These are phyloP conservation scores for Strix aluco DNA, from an alignment of 2,113 vertebrate genomes.

Conservation along the genomic window DNA sequence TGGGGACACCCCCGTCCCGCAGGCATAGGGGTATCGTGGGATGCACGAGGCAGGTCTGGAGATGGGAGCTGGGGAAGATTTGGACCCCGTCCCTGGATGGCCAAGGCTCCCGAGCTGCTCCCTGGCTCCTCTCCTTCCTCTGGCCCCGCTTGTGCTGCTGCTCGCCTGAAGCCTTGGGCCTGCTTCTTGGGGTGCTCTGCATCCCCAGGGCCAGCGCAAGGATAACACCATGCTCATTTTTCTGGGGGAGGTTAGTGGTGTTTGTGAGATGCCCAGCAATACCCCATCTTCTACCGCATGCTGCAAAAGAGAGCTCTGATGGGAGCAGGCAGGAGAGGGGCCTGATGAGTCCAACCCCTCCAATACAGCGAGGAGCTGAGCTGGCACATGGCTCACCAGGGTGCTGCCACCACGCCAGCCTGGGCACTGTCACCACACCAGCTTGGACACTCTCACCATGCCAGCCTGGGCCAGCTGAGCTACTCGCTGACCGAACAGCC, in stretches of 20 bases:
- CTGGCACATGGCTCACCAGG: not conserved
- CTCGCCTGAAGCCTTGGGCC: not conserved
- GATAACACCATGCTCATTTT: accelerated
- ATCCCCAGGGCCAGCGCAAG: not conserved
- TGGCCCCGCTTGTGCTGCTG: not conserved
- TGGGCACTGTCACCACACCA: not conserved
- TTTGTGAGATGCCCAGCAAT: not conserved
- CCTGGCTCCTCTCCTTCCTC: not conserved
- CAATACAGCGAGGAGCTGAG: not conserved
- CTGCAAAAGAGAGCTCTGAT: not conserved
- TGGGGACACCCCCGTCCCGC: not conserved
- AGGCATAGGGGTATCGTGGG: accelerated
- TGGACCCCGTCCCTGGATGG: not conserved
- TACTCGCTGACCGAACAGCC: accelerated
- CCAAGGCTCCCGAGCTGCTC: not conserved
- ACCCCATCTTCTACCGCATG: accelerated
- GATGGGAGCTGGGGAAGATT: not conserved
- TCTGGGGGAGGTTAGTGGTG: not conserved
- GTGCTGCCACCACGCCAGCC: not conserved
- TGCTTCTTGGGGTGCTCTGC: not conserved
- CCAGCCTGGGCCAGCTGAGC: not conserved
- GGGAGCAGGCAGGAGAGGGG: not conserved
- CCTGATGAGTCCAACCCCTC: not conserved
- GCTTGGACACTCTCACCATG: not conserved
- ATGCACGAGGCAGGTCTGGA: not conserved